These are phyloP conservation scores for Ctenoplectra terminalis DNA, from an alignment of 1,140 invertebrate genomes.

Conservation along the genomic window DNA sequence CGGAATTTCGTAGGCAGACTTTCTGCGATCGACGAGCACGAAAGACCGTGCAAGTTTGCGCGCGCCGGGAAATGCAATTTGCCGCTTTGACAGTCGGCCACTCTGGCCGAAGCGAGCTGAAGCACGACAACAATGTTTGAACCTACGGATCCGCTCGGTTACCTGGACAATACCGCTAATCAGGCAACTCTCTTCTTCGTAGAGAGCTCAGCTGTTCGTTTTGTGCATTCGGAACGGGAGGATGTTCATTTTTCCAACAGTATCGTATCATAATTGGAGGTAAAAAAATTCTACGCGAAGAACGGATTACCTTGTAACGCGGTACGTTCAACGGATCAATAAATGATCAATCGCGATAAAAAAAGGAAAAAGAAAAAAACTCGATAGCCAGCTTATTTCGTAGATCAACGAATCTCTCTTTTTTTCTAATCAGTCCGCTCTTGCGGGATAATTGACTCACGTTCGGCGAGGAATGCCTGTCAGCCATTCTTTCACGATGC, in stretches of 20 bases:
- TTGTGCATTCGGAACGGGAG: neutral
- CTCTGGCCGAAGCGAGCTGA: conserved; percentile 42
- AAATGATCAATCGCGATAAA: neutral
- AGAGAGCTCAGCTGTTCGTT: neutral
- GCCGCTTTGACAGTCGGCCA: conserved; percentile 52
- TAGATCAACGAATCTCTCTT: neutral
- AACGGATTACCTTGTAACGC: neutral
- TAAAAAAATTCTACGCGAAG: no score
- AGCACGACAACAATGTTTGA: conserved; percentile 47
- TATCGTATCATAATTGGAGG: no score
- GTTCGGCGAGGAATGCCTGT: neutral
- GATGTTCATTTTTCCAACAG: neutral
- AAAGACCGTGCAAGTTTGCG: conserved; percentile 25
- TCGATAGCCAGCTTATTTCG: neutral
- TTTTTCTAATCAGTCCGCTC: conserved; percentile 14
- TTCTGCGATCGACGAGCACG: conserved; percentile 12
- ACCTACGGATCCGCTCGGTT: conserved; percentile 48
- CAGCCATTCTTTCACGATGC: neutral
- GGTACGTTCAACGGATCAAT: neutral
- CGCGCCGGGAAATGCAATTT: conserved; percentile 54
- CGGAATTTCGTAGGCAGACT: conserved; percentile 36
- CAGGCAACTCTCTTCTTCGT: conserved; percentile 46
- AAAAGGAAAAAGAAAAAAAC: no score
- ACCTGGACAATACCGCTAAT: conserved; percentile 64
- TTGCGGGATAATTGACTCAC: conserved; percentile 6